These are phyloP conservation scores for Leuciscus waleckii DNA, from an alignment of 2,797 vertebrate genomes.

Conservation along the genomic window DNA sequence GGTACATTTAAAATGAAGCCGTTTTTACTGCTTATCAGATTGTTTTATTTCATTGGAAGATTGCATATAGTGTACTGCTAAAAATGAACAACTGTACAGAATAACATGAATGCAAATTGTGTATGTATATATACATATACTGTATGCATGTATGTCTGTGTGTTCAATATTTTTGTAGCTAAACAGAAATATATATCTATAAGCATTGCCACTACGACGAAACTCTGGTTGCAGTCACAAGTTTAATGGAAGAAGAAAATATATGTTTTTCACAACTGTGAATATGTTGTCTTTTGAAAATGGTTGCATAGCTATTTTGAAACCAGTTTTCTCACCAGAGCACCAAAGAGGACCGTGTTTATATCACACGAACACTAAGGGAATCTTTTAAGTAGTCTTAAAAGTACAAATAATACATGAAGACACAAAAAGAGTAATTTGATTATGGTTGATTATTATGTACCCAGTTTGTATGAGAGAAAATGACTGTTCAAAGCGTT, in stretches of 20 bases:
- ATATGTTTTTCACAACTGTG: conserved; percentile 3
- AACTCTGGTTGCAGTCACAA: not conserved
- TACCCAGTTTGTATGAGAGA: not conserved
- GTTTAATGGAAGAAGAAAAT: conserved; percentile 1
- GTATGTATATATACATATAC: too few species aligned
- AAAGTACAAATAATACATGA: not conserved
- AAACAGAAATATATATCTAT: not conserved
- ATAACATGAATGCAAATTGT: not conserved
- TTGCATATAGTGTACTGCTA: not conserved
- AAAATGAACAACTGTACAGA: conserved; percentile 35
- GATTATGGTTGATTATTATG: conserved; percentile 2
- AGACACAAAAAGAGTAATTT: not conserved
- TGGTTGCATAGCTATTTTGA: conserved; percentile 12
- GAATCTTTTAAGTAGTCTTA: conserved; percentile 5
- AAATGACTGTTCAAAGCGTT: conserved; percentile 12
- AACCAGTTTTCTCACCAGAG: conserved; percentile 16
- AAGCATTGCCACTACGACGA: not conserved
- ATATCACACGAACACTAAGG: not conserved
- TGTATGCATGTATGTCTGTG: too few species aligned
- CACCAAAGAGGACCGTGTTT: not conserved
- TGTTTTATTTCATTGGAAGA: not conserved
- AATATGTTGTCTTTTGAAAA: conserved; percentile 4
- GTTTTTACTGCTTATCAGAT: conserved; percentile 29
- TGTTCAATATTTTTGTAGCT: not conserved
- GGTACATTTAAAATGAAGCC: conserved; percentile 30